These are phyloP conservation scores for Gymnorhina tibicen DNA, from an alignment of 2,113 vertebrate genomes.

Conservation along the genomic window DNA sequence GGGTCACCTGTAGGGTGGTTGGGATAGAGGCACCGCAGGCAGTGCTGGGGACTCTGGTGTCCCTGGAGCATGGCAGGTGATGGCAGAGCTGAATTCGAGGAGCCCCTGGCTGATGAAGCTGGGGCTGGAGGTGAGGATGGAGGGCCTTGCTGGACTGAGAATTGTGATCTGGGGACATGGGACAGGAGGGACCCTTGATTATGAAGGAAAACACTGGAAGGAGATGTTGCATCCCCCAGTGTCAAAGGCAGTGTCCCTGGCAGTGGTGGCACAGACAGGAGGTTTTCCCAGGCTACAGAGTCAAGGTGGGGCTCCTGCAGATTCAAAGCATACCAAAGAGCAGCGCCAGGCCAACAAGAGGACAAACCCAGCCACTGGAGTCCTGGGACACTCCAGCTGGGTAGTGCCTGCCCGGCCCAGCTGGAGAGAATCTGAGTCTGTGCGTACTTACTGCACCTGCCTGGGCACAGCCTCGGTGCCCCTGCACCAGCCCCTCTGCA, in stretches of 20 bases:
- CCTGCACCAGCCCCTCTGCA: background rate
- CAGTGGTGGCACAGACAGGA: background rate
- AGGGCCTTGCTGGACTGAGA: background rate
- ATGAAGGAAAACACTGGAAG: background rate
- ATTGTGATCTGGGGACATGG: background rate
- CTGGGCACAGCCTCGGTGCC: background rate
- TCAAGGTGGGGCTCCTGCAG: background rate
- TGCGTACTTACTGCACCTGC: accelerated
- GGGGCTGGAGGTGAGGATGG: background rate
- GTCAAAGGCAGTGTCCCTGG: background rate
- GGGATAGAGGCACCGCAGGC: background rate
- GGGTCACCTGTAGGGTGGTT: background rate
- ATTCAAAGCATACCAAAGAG: background rate
- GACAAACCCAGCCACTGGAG: background rate
- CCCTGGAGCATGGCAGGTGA: accelerated
- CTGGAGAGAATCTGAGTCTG: background rate
- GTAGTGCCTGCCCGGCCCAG: background rate
- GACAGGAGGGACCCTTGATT: background rate
- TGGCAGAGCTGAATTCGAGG: background rate
- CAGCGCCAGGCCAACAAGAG: background rate
- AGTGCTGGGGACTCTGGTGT: background rate
- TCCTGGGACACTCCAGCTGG: background rate
- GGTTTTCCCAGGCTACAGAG: background rate
- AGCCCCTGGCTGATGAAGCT: background rate
- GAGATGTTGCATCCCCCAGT: background rate